phyloP scores from a whole-genome alignment of 1,140 invertebrate genomes.

The Steinernema khuongi region DNA sequence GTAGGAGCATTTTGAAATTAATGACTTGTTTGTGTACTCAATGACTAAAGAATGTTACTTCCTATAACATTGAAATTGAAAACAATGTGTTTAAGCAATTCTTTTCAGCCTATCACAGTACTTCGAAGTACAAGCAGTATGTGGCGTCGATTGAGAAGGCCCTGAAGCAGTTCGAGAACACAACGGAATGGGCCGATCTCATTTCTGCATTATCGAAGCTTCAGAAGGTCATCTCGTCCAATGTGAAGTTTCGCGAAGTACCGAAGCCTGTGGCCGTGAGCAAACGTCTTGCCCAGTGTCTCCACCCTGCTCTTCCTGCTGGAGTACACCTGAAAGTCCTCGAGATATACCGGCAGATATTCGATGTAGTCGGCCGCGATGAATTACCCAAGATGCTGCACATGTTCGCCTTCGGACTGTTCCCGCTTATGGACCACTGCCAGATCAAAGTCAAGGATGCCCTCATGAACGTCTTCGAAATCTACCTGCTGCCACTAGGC shows the following conservation, averaged over 20 bases:
- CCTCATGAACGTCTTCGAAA: slow-evolving; percentile 81
- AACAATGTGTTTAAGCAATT: background rate
- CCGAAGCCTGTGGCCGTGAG: slow-evolving; percentile 82
- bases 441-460: slow-evolving; percentile 81
- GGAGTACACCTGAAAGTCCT: slow-evolving; percentile 84
- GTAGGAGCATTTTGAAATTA: too few species aligned
- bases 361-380: slow-evolving; percentile 79
- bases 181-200: slow-evolving; percentile 89
- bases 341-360: slow-evolving; percentile 87
- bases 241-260: slow-evolving; percentile 80
- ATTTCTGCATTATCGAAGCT: slow-evolving; percentile 85
- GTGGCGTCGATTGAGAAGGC: slow-evolving; percentile 79
- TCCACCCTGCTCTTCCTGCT: slow-evolving; percentile 80
- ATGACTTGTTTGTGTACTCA: too few species aligned
- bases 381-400: slow-evolving; percentile 70
- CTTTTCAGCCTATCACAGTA: slow-evolving; percentile 1
- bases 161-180: slow-evolving; percentile 81
- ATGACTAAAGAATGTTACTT: too few species aligned
- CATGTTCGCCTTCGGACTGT: slow-evolving; percentile 67
- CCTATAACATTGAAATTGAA: too few species aligned
- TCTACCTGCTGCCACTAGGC: slow-evolving; percentile 79
- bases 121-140: slow-evolving; percentile 73
- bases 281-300: slow-evolving; percentile 85
- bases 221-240: slow-evolving; percentile 71
- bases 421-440: slow-evolving; percentile 80